Base-by-base conservation (phyloP, 2,113 vertebrate genomes). In the Pycnonotus jocosus region DNA sequence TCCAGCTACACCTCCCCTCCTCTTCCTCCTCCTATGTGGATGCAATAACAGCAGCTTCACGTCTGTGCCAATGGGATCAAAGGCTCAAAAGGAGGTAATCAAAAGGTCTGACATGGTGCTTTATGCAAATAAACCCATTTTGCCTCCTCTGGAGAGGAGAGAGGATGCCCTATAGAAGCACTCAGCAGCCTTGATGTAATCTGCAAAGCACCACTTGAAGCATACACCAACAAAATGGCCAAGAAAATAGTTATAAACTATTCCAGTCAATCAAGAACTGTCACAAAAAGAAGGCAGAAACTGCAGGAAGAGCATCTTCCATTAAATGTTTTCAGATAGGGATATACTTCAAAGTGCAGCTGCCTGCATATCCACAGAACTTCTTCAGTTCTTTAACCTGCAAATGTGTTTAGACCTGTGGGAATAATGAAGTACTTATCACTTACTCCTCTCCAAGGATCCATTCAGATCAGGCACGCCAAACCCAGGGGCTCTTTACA, bases 401-500 rank as follows among this genome's bases (percentile, higher is more conserved):
- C 0, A 0, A 71, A 38, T 8, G 18, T 8, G 10, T 64, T 44
- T 54, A 68, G 45, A 64, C 37, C 31, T 53, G 24, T 48, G 45
- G 31, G 21, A 93, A 81, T 40, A 92, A 81, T 1, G 7, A 73
- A 86, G 48, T 62, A 53, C 6, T 2, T 81, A 86, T 51, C 31
- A 28, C 44, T 68, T 40, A 37, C 31, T 83, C 19, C 31, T 78
- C 53, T 48, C 57, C 69, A 27, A 88, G 48, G 5, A n/a, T 42
- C 19, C 47, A 30, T 25, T 71, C 51, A 86, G 35, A 78, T 47
- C 33, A 93, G 40, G 30, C 40, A 64, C 1, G 1, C 61, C 45
- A 60, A 74, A 48, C 6, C 25, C 31, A 65, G 23, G 16, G 20
- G 8, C 7, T 47, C 70, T 57, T 56, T 69, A 48, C 31, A 37